Percentiles rank a stretch among this genome's conserved stretches.
Evolutionary conservation across 2,797 vertebrate species (phyloP).

Genomic region (Sebastes hopkinsi): DNA sequence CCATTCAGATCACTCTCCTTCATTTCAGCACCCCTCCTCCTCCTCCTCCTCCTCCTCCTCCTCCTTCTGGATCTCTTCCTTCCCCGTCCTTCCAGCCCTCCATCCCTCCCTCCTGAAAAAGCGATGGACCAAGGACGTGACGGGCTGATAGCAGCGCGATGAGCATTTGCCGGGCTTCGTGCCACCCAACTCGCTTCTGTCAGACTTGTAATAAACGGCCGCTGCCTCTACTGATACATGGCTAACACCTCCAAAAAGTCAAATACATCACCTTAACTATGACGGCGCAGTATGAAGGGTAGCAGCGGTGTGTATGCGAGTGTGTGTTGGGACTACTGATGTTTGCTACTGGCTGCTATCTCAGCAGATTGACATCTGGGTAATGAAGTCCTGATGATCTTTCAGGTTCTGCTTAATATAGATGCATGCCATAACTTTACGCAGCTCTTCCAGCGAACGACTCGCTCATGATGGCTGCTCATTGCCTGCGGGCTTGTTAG

Average conservation of each 20-base stretch:
- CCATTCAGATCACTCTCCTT: slow-evolving; percentile 67
- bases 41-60: slow-evolving; percentile 35
- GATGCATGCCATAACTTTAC: neutral
- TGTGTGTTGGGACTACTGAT: slow-evolving; percentile 23
- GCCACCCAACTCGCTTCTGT: slow-evolving; percentile 51
- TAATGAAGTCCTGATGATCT: slow-evolving; percentile 65
- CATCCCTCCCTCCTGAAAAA: slow-evolving; percentile 19
- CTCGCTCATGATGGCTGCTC: neutral
- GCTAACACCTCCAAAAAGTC: slow-evolving; percentile 50
- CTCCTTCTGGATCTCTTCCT: slow-evolving; percentile 28
- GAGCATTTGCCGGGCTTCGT: slow-evolving; percentile 40
- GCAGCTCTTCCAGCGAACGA: neutral
- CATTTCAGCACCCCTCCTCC: slow-evolving; percentile 44
- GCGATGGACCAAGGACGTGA: slow-evolving; percentile 51
- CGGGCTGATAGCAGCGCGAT: slow-evolving; percentile 41
- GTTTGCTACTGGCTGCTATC: slow-evolving; percentile 28
- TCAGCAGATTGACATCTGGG: slow-evolving; percentile 59
- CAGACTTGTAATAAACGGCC: slow-evolving; percentile 47
- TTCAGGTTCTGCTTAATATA: neutral
- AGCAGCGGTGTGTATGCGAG: neutral
- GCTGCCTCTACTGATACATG: slow-evolving; percentile 50
- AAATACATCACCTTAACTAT: slow-evolving; percentile 53
- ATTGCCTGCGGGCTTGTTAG: slow-evolving; percentile 1
- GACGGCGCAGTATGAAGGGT: neutral
- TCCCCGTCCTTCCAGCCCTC: slow-evolving; percentile 23